Percentiles rank a stretch among this genome's conserved stretches.
These are phyloP conservation scores for Torymus texanus DNA, from an alignment of 2,888 invertebrate species.

Conservation along the genomic window DNA sequence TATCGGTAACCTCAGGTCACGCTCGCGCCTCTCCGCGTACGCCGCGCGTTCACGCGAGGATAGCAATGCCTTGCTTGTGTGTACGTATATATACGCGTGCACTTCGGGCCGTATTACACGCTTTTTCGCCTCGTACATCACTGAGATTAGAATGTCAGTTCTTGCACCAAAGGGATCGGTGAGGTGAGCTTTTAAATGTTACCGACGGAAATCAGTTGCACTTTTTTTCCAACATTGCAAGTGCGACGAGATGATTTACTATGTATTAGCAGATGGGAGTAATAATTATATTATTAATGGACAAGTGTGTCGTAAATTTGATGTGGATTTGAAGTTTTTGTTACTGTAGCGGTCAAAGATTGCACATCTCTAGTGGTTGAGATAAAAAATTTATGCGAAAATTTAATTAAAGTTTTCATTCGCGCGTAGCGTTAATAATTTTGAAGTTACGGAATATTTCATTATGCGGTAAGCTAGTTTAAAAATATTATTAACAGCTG, in stretches of 20 bases:
- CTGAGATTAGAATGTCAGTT: constrained; percentile 38
- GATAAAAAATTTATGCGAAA: too few relatives aligned
- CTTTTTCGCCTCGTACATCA: constrained; percentile 44
- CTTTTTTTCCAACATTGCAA: not conserved
- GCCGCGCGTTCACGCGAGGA: not conserved
- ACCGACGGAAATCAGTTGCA: constrained; percentile 10
- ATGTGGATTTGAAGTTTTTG: too few relatives aligned
- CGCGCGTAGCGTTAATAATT: too few relatives aligned
- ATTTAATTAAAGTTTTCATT: too few relatives aligned
- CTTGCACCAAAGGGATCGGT: not conserved
- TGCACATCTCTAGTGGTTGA: too few relatives aligned
- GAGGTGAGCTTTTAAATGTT: constrained; percentile 20
- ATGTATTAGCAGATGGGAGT: not conserved
- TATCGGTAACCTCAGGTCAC: constrained; percentile 32
- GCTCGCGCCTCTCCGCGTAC: not conserved
- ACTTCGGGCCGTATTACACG: constrained; percentile 10
- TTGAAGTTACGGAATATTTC: too few relatives aligned
- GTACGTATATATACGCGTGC: constrained; percentile 22
- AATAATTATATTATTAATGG: constrained; percentile 4
- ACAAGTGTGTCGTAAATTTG: not conserved
- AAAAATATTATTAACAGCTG: too few relatives aligned
- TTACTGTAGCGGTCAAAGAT: too few relatives aligned
- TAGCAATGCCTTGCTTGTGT: constrained; percentile 11
- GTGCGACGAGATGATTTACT: constrained; percentile 16
- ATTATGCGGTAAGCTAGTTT: too few relatives aligned